Evolutionary conservation across 2,888 invertebrate species (phyloP).

Genomic region (Parnassius smintheus): DNA sequence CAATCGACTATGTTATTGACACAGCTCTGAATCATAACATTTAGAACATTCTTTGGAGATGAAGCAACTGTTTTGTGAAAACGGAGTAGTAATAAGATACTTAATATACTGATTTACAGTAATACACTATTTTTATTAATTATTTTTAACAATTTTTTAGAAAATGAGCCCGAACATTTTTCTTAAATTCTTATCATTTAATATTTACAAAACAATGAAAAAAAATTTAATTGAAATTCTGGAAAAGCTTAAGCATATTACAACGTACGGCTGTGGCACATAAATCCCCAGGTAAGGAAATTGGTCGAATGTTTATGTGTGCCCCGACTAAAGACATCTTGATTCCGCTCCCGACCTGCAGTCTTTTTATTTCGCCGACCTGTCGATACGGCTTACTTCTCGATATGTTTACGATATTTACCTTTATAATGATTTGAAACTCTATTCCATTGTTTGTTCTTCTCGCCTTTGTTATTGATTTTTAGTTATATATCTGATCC

Average conservation of each 20-base stretch:
- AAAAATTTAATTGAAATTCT: neutral
- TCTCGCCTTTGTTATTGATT: neutral
- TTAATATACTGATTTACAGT: no score
- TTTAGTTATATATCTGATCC: no score
- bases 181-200: no score
- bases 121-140: no score
- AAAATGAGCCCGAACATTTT: no score
- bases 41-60: no score
- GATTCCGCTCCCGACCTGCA: conserved; percentile 9
- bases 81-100: no score
- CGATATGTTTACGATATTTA: conserved; percentile 29
- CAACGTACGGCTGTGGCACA: conserved; percentile 21
- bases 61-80: no score
- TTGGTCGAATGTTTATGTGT: conserved; percentile 33
- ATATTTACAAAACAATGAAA: no score
- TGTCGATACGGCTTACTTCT: conserved; percentile 26
- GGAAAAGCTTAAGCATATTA: conserved; percentile 25
- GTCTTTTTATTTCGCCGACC: conserved; percentile 23
- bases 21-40: no score
- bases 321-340: conserved; percentile 24
- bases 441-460: conserved; percentile 2
- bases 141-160: no score
- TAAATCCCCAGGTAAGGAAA: conserved; percentile 33
- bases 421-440: conserved; percentile 23
- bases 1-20: no score